phyloP scores from a whole-genome alignment of 2,797 vertebrate species.

The Rallus crepitans region DNA sequence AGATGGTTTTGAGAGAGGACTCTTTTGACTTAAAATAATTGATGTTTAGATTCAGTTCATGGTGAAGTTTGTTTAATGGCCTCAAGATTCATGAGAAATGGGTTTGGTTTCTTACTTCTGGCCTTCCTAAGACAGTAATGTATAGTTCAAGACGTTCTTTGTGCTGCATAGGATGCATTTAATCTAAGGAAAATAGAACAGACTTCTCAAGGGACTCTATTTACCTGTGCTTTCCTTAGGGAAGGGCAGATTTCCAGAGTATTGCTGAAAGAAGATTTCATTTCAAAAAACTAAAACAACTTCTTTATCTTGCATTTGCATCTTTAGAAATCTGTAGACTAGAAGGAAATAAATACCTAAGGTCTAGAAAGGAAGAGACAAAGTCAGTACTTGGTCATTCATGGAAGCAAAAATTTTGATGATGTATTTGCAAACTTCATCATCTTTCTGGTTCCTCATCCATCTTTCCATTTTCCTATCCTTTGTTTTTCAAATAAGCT shows the following conservation, averaged over 20 bases:
- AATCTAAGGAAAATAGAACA: neutral
- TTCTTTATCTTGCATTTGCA: neutral
- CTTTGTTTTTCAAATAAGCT: neutral
- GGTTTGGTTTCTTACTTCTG: neutral
- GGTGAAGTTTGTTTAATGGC: neutral
- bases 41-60: neutral
- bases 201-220: neutral
- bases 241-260: neutral
- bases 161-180: neutral
- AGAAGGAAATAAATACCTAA: neutral
- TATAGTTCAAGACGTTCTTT: neutral
- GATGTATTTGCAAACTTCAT: neutral
- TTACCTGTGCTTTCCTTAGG: neutral
- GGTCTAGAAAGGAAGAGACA: neutral
- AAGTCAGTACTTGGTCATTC: neutral
- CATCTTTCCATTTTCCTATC: neutral
- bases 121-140: neutral
- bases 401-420: neutral
- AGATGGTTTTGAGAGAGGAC: neutral
- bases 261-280: neutral
- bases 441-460: neutral
- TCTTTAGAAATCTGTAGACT: neutral
- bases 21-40: neutral
- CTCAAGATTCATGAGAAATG: neutral
- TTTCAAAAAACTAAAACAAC: neutral